Conservation (phyloP, 2,888 invertebrate species). For the Strigamia transsilvanica region DNA sequence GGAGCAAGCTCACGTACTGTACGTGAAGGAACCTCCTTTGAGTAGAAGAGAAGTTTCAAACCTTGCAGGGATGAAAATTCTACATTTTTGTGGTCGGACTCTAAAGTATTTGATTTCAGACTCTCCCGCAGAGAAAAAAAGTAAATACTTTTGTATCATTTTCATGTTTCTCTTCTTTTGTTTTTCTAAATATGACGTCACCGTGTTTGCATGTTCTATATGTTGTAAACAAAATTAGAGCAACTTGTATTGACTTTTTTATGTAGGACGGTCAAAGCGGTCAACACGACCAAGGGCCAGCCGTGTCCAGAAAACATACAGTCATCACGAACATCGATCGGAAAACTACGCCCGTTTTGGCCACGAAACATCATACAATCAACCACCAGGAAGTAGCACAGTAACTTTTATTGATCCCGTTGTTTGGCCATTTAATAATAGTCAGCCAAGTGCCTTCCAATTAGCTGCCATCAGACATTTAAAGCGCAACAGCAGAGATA, state of each 20-base stretch:
- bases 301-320: slow-evolving; percentile 23
- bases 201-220: no score
- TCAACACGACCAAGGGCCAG: neutral
- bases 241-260: neutral
- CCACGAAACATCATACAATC: slow-evolving; percentile 43
- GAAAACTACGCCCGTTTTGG: slow-evolving; percentile 53
- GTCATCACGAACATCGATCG: slow-evolving; percentile 52
- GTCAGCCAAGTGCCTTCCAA: slow-evolving; percentile 39
- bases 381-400: slow-evolving; percentile 9
- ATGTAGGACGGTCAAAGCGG: slow-evolving; percentile 19
- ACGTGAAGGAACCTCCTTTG: neutral
- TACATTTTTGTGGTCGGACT: slow-evolving; percentile 23
- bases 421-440: slow-evolving; percentile 7
- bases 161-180: neutral
- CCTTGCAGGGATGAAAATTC: slow-evolving; percentile 27
- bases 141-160: neutral
- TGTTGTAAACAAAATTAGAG: neutral
- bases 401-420: slow-evolving; percentile 21
- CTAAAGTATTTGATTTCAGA: neutral
- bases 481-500: neutral
- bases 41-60: slow-evolving; percentile 30
- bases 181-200: no score
- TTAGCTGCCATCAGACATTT: slow-evolving; percentile 34
- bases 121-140: neutral
- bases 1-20: slow-evolving; percentile 4